These are phyloP conservation scores for Aphrophora alni DNA, from an alignment of 2,888 invertebrate species.

Conservation along the genomic window DNA sequence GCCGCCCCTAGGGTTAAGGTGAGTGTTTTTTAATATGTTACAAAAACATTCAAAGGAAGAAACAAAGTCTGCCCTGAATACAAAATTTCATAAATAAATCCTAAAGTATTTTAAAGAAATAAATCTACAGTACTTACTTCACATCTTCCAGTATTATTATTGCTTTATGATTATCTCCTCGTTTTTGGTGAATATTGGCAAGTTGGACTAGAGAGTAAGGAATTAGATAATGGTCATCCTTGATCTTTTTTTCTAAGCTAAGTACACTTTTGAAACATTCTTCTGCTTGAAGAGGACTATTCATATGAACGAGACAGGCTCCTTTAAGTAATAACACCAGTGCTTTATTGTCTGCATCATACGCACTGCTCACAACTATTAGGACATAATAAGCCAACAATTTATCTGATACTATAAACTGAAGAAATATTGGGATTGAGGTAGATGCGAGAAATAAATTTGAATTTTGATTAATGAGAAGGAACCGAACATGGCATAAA, in stretches of 20 bases:
- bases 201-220: slow-evolving; percentile 89
- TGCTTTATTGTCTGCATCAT: slow-evolving; percentile 74
- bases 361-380: slow-evolving; percentile 56
- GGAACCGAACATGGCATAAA: too few species aligned
- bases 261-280: slow-evolving; percentile 71
- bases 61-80: too few species aligned
- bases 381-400: not conserved
- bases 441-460: too few species aligned
- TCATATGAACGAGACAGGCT: slow-evolving; percentile 80
- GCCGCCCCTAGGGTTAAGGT: too few species aligned
- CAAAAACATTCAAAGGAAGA: too few species aligned
- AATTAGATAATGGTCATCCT: slow-evolving; percentile 81
- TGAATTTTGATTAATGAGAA: too few species aligned
- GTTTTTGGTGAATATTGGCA: slow-evolving; percentile 76
- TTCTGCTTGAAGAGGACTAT: slow-evolving; percentile 77
- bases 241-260: slow-evolving; percentile 72
- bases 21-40: too few species aligned
- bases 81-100: too few species aligned
- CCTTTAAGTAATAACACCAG: slow-evolving; percentile 81
- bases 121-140: too few species aligned
- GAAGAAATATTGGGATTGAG: too few species aligned
- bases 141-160: slow-evolving; percentile 78
- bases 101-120: too few species aligned
- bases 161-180: slow-evolving; percentile 72
- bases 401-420: too few species aligned